These are phyloP conservation scores for Nasalis larvatus DNA, from an alignment of 2,113 vertebrate species.

Conservation along the genomic window DNA sequence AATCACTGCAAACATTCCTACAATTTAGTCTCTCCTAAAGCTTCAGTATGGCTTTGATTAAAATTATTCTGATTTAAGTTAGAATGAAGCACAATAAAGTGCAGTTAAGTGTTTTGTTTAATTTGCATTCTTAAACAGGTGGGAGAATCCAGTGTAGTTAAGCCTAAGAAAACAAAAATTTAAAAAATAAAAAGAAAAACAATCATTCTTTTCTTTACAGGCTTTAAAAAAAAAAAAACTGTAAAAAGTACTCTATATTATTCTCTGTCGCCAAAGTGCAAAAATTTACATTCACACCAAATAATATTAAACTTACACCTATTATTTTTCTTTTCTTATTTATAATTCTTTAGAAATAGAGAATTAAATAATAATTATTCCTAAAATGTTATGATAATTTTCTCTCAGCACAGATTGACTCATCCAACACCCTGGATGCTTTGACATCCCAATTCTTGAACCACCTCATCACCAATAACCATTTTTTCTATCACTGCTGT, in stretches of 20 bases:
- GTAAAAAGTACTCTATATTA: neutral
- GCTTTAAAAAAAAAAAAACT: neutral
- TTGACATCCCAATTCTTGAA: neutral
- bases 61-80: slow-evolving; percentile 68
- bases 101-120: slow-evolving; percentile 65
- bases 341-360: slow-evolving; percentile 42
- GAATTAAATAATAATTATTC: slow-evolving; percentile 35
- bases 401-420: neutral
- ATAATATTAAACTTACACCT: slow-evolving; percentile 29
- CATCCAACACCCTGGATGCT: neutral
- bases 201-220: neutral
- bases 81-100: slow-evolving; percentile 71
- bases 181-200: neutral
- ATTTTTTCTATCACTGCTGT: neutral
- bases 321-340: slow-evolving; percentile 29
- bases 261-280: neutral
- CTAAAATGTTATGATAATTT: slow-evolving; percentile 39
- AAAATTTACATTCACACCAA: slow-evolving; percentile 34
- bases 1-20: slow-evolving; percentile 26
- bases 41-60: slow-evolving; percentile 54
- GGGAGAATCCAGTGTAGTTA: slow-evolving; percentile 52
- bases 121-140: slow-evolving; percentile 75
- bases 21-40: slow-evolving; percentile 53
- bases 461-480: neutral
- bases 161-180: slow-evolving; percentile 37